A percentile compares a stretch with the other conserved stretches of the same genome.
Evolutionary conservation across 2,888 invertebrate species (phyloP).

Genomic region (Amphipoea oculea): DNA sequence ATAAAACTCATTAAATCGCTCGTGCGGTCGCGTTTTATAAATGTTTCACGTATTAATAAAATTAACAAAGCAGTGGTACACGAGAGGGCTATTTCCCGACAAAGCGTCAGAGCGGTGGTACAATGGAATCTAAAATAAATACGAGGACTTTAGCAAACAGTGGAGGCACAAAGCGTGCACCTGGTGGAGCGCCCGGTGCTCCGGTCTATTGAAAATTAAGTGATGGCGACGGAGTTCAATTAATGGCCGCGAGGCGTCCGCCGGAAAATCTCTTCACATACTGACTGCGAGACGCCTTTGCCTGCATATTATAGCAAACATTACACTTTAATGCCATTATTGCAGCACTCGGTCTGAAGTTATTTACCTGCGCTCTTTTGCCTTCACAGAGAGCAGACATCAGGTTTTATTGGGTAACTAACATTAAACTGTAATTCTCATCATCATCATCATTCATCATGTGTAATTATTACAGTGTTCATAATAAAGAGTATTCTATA

Average conservation of each 20-base stretch:
- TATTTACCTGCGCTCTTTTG: slow-evolving; percentile 23
- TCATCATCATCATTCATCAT: background rate
- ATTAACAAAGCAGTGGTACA: slow-evolving; percentile 88
- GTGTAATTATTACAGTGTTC: background rate
- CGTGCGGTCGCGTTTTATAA: slow-evolving; percentile 88
- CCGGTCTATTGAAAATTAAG: slow-evolving; percentile 84
- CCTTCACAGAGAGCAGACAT: background rate
- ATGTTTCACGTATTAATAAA: slow-evolving; percentile 91
- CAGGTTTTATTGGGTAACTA: background rate
- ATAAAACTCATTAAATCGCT: slow-evolving; percentile 89
- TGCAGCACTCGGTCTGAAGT: slow-evolving; percentile 20
- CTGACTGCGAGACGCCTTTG: slow-evolving; percentile 40
- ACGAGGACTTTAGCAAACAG: slow-evolving; percentile 89
- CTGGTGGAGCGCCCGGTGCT: slow-evolving; percentile 74
- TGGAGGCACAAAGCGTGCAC: slow-evolving; percentile 87
- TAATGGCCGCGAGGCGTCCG: slow-evolving; percentile 79
- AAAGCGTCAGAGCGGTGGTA: slow-evolving; percentile 86
- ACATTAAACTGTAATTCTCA: background rate
- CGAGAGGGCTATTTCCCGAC: slow-evolving; percentile 87
- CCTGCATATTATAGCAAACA: slow-evolving; percentile 51
- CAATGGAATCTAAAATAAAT: slow-evolving; percentile 90
- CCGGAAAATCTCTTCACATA: slow-evolving; percentile 67
- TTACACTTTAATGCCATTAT: slow-evolving; percentile 45
- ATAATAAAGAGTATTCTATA: background rate
- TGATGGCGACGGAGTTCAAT: slow-evolving; percentile 82